Evolutionary conservation across 1,140 invertebrate genomes (phyloP).

Genomic region (Nephila pilipes): DNA sequence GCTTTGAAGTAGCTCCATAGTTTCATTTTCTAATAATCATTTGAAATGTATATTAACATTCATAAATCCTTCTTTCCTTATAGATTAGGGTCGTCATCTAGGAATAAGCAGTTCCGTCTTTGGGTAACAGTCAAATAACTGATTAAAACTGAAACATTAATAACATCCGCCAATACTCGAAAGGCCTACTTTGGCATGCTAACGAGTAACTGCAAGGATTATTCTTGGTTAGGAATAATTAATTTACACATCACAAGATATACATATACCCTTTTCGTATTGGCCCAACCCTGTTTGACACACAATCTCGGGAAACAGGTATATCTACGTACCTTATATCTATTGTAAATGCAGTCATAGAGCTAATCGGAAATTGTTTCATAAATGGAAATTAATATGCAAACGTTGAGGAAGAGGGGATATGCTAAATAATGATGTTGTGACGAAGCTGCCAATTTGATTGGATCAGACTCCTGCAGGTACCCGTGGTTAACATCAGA

Average conservation of each 20-base stretch:
- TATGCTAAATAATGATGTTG: constrained; percentile 15
- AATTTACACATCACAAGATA: neutral
- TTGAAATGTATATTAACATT: neutral
- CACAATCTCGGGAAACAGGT: neutral
- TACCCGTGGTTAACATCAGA: neutral
- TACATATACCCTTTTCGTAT: neutral
- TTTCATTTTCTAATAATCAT: neutral
- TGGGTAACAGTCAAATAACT: neutral
- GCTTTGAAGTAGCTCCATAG: neutral
- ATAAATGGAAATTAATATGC: constrained; percentile 26
- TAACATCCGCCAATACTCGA: constrained; percentile 9
- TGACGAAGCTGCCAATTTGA: constrained; percentile 5
- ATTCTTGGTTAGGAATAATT: neutral
- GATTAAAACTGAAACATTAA: constrained; percentile 23
- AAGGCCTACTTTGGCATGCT: neutral
- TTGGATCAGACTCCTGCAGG: neutral
- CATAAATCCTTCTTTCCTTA: constrained; percentile 1
- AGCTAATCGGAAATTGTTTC: constrained; percentile 17
- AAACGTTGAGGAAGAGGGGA: neutral
- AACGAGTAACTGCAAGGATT: neutral
- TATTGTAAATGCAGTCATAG: constrained; percentile 7
- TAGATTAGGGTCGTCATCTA: neutral
- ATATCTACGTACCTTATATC: neutral
- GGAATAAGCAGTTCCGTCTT: neutral
- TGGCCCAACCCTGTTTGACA: neutral